phyloP scores from a whole-genome alignment of 2,888 invertebrate genomes.

The Biston betularia region DNA sequence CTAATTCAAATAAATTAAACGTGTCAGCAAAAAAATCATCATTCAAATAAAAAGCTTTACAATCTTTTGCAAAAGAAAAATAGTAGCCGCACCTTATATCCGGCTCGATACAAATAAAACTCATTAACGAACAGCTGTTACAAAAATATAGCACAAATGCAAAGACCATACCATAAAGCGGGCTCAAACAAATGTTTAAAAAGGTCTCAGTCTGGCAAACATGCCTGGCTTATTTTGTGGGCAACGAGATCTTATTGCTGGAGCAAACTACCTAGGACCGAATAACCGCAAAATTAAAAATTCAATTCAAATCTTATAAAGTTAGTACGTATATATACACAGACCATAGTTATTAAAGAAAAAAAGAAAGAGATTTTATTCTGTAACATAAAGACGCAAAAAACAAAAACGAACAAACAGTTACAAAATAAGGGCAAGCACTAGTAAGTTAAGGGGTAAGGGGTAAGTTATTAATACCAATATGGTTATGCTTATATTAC shows the following conservation, averaged over 20 bases:
- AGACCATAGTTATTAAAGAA: too few species aligned
- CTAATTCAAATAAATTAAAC: too few species aligned
- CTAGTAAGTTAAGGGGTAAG: too few species aligned
- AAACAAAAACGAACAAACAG: too few species aligned
- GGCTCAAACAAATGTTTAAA: constrained; percentile 36
- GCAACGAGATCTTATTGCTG: constrained; percentile 51
- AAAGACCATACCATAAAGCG: constrained; percentile 30
- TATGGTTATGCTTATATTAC: too few species aligned
- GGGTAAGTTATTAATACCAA: neutral
- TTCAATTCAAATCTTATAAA: neutral
- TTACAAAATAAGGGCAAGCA: too few species aligned
- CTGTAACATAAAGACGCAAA: too few species aligned
- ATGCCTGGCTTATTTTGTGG: constrained; percentile 37
- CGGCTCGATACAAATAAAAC: constrained; percentile 21
- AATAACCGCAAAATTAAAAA: constrained; percentile 13
- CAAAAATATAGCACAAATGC: constrained; percentile 34
- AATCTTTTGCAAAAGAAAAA: too few species aligned
- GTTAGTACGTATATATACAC: neutral
- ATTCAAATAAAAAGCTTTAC: too few species aligned
- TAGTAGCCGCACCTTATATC: neutral
- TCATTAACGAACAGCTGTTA: constrained; percentile 30
- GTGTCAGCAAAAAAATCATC: too few species aligned
- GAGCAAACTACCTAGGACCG: constrained; percentile 8
- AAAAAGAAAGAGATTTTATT: too few species aligned
- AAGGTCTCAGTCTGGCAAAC: constrained; percentile 33